Evolutionary conservation across 2,888 invertebrate species (phyloP).

Genomic region (Geotrupes spiniger): DNA sequence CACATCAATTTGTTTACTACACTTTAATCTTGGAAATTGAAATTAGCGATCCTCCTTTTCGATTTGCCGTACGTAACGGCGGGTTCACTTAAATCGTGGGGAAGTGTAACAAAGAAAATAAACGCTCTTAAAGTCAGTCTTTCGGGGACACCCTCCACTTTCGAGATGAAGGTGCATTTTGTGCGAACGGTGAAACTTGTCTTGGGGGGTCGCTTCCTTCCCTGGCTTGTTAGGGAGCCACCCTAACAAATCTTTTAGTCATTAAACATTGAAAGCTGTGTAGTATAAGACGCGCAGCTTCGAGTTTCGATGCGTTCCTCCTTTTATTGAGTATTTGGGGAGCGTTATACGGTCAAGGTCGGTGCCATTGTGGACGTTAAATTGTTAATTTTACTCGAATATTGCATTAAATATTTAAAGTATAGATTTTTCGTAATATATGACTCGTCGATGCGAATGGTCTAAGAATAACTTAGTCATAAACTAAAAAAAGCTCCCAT

Average conservation of each 20-base stretch:
- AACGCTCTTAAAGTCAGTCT: slow-evolving; percentile 15
- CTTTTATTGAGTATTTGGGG: background rate
- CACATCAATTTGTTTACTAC: too few relatives aligned
- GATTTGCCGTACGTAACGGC: too few relatives aligned
- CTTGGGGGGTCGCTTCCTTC: slow-evolving; percentile 4
- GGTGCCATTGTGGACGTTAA: too few relatives aligned
- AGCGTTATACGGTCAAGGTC: slow-evolving; percentile 3
- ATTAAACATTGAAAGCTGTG: slow-evolving; percentile 32
- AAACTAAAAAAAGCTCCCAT: too few relatives aligned
- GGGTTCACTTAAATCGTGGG: too few relatives aligned
- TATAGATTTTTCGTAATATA: too few relatives aligned
- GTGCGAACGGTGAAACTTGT: background rate
- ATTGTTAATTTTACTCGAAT: too few relatives aligned
- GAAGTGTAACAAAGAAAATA: slow-evolving; percentile 11
- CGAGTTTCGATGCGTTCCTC: slow-evolving; percentile 1
- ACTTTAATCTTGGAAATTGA: too few relatives aligned
- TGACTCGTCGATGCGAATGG: too few relatives aligned
- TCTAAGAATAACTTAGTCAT: too few relatives aligned
- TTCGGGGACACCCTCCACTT: slow-evolving; percentile 18
- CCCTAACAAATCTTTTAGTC: slow-evolving; percentile 30
- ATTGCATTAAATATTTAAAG: too few relatives aligned
- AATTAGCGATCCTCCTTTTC: too few relatives aligned
- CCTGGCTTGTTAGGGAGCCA: background rate
- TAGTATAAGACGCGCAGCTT: slow-evolving; percentile 25
- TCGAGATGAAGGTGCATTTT: slow-evolving; percentile 12